Evolutionary conservation across 2,888 invertebrate species (phyloP), one percentile per base, ranked within the genome.

Genomic region (Scelioninae gen. 1): DNA sequence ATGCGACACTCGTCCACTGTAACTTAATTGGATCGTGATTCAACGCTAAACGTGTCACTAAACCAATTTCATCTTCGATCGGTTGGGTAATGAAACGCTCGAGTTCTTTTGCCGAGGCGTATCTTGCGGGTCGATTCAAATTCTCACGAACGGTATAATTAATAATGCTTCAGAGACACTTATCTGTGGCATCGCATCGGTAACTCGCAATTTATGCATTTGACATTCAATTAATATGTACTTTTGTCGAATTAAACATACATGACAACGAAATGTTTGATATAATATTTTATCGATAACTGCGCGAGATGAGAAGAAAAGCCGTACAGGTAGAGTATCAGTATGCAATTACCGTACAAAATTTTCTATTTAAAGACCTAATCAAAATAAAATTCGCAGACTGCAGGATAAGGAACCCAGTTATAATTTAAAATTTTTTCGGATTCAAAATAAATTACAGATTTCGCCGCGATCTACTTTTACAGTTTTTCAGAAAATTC

Each of bases 11-110:
- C 79, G 66, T 76, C 79, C 66, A 58, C 75, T 62, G 76, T 60
- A 76, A 72, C 80, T 77, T 83, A 81, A 83, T 81, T 83, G 80
- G 75, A 81, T 84, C 74, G 69, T 65, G 78, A 81, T 78, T 81
- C 79, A 79, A 76, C 79, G 79, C 79, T 78, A 75, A 83, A 78
- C 79, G 62, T 74, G 75, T 78, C 60, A 75, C 75, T 65, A 66
- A 71, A 76, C 69, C 83, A 83, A 83, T 79, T 83, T 77, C 74
- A 51, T 68, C 65, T 74, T 75, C 47, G 62, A 66, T 56, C 51
- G 43, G 49, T 38, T 60, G 74, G 55, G 63, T 63, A 77, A 77
- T 62, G 63, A 77, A 68, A 62, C 62, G 40, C 58, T 58, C 63
- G 72, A 55, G 68, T 66, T 49, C 15, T 56, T 65, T 63, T 56